A percentile compares a stretch with the other conserved stretches of the same genome.
These are phyloP conservation scores for Pygmarrhopalites habei DNA, from an alignment of 1,140 invertebrate species.

Conservation along the genomic window DNA sequence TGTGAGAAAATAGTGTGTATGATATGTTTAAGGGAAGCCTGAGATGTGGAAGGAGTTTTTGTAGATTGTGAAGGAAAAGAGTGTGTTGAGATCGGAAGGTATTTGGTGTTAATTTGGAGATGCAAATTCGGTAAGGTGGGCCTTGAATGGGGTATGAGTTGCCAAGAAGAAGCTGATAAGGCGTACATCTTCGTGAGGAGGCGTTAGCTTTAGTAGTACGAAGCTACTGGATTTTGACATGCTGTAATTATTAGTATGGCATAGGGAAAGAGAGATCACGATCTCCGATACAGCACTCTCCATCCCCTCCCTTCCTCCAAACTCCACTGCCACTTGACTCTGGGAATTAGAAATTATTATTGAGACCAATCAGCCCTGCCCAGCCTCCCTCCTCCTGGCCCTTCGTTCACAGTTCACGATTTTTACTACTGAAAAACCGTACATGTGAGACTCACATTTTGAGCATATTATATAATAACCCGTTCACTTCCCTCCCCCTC, in stretches of 20 bases:
- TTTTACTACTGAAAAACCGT: too few species aligned
- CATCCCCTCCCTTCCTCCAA: too few species aligned
- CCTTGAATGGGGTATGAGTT: slow-evolving; percentile 19
- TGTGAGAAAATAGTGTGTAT: too few species aligned
- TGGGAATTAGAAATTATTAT: slow-evolving; percentile 29
- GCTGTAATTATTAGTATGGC: slow-evolving; percentile 35
- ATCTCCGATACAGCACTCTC: slow-evolving; percentile 13
- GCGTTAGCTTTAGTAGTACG: slow-evolving; percentile 33
- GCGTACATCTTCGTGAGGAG: slow-evolving; percentile 37
- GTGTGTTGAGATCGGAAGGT: slow-evolving; percentile 10
- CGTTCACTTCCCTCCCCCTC: too few species aligned
- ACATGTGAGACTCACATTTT: too few species aligned
- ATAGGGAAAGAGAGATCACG: slow-evolving; percentile 29
- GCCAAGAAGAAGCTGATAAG: slow-evolving; percentile 37
- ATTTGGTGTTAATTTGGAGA: slow-evolving; percentile 33
- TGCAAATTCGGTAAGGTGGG: slow-evolving; percentile 30
- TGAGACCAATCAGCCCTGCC: slow-evolving; percentile 20
- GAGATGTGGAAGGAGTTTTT: too few species aligned
- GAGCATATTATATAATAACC: too few species aligned
- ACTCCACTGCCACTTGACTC: slow-evolving; percentile 22
- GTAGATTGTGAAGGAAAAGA: neutral
- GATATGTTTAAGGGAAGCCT: too few species aligned
- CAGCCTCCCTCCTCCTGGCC: slow-evolving; percentile 11
- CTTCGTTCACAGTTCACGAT: neutral
- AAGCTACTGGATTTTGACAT: slow-evolving; percentile 38